Evolutionary conservation across 2,797 vertebrate genomes (phyloP).

Genomic region (Neosilurus hyrtlii): DNA sequence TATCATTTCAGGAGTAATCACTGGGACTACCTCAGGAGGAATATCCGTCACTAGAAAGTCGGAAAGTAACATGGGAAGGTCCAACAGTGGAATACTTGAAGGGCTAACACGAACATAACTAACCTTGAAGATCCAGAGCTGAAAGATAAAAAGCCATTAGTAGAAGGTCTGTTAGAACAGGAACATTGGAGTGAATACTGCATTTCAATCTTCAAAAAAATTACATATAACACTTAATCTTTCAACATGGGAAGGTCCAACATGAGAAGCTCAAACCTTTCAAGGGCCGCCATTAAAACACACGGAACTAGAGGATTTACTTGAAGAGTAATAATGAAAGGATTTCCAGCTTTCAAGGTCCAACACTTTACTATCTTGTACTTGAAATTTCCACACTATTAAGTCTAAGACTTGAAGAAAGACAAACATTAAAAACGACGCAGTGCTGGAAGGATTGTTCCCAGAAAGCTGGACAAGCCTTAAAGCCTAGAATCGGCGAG

Average conservation of each 20-base stretch:
- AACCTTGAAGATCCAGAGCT: background rate
- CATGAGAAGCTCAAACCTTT: background rate
- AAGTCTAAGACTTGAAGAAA: background rate
- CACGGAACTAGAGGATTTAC: background rate
- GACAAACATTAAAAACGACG: background rate
- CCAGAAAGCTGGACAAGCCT: too few relatives aligned
- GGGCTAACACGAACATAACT: too few relatives aligned
- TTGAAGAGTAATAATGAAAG: background rate
- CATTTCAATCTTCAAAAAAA: background rate
- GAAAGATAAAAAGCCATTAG: background rate
- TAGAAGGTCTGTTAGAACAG: background rate
- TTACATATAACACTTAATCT: background rate
- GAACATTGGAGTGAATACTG: background rate
- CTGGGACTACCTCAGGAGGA: background rate
- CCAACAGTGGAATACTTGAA: background rate
- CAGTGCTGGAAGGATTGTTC: background rate
- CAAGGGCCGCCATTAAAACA: background rate
- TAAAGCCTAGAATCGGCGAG: background rate
- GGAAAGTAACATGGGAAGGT: background rate
- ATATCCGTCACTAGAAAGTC: background rate
- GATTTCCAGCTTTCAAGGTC: background rate
- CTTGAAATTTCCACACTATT: background rate
- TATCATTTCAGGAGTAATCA: background rate
- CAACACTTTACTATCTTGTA: background rate
- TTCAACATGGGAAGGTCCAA: background rate